Conservation (phyloP, 2,888 invertebrate species). For the Scrobipalpa costella region DNA sequence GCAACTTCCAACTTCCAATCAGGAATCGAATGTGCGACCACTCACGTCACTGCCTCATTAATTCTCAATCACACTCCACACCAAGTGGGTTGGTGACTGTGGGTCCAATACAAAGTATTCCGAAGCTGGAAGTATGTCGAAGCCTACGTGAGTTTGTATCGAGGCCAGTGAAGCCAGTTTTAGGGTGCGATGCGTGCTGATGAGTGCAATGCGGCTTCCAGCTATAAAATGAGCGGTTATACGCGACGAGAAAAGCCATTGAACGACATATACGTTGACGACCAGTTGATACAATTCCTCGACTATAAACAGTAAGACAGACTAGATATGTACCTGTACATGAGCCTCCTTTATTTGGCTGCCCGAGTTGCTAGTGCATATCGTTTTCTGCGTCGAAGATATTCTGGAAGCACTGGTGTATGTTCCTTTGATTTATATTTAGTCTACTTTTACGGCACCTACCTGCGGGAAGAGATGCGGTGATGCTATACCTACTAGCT, state of each 20-base stretch:
- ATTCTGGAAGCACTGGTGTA: too few relatives aligned
- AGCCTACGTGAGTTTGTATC: conserved; percentile 21
- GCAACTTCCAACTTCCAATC: neutral
- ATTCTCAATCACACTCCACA: conserved; percentile 9
- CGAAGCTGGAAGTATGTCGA: conserved; percentile 14
- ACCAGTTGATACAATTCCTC: neutral
- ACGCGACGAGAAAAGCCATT: neutral
- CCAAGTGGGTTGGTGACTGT: conserved; percentile 15
- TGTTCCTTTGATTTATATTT: too few relatives aligned
- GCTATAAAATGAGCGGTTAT: conserved; percentile 6
- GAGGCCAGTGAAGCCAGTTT: conserved; percentile 15
- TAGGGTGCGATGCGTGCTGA: conserved; percentile 18
- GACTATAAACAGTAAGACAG: too few relatives aligned
- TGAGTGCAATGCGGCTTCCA: conserved; percentile 5
- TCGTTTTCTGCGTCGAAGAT: too few relatives aligned
- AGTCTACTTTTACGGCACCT: too few relatives aligned
- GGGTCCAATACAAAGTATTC: conserved; percentile 15
- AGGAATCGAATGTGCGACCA: conserved; percentile 14
- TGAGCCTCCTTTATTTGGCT: too few relatives aligned
- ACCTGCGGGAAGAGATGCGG: too few relatives aligned
- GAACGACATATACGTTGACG: neutral
- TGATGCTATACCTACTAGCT: too few relatives aligned
- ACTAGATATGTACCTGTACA: too few relatives aligned
- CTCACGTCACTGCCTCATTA: conserved; percentile 22
- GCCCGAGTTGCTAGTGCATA: too few relatives aligned